A percentile compares a stretch with the other conserved stretches of the same genome.
These are phyloP conservation scores for Channallabes apus DNA, from an alignment of 2,797 vertebrate species.

Conservation along the genomic window DNA sequence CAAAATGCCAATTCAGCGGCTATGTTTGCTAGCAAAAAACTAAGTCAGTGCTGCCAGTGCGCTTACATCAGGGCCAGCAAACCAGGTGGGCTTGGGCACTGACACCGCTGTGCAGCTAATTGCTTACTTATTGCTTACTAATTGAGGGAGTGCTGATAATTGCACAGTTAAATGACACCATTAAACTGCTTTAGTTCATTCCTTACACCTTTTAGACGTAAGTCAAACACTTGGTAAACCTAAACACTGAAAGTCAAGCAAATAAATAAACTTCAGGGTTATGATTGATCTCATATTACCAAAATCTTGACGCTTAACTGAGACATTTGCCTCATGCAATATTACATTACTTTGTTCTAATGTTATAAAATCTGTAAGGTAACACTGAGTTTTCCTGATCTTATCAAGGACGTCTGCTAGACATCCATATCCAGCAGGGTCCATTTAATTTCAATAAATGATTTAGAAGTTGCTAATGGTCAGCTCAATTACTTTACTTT, in stretches of 20 bases:
- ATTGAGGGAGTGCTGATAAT: not conserved
- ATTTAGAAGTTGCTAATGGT: not conserved
- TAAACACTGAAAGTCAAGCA: not conserved
- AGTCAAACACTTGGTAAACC: no score
- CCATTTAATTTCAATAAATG: not conserved
- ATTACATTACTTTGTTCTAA: not conserved
- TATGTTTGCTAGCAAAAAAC: not conserved
- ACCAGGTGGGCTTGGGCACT: not conserved
- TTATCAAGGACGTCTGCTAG: not conserved
- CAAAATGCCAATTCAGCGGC: no score
- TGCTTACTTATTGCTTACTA: not conserved
- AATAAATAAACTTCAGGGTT: not conserved
- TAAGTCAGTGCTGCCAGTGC: not conserved
- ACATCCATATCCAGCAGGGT: not conserved
- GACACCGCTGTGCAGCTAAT: not conserved
- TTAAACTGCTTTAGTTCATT: not conserved
- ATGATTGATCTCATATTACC: not conserved
- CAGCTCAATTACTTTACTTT: not conserved
- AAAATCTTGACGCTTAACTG: not conserved
- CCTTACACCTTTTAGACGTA: not conserved
- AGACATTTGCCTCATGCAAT: not conserved
- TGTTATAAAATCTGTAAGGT: not conserved
- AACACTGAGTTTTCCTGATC: not conserved
- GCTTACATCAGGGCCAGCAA: not conserved
- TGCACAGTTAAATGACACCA: not conserved